Base-by-base conservation (phyloP, 2,888 invertebrate genomes). In the Dione vanillae region DNA sequence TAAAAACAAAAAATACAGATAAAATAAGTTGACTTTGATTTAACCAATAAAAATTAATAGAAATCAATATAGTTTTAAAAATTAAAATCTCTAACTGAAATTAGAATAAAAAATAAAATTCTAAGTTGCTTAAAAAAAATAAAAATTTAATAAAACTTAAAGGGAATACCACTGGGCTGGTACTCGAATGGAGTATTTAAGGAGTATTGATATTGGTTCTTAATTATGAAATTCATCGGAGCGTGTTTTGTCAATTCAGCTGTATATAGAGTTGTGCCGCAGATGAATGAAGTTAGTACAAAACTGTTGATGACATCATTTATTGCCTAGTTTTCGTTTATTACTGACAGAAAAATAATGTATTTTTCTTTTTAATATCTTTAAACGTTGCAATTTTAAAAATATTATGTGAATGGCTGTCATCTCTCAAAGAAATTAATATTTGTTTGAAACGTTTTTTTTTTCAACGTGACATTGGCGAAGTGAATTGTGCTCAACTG, bases 171-270 rank as follows among this genome's bases (percentile, higher is more conserved):
- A 61, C 20, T 43, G 45, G 59, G 16, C 16, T 35, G 45, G 27
- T 61, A 61, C 27, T 61, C 27, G 27, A 27, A 61, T 45, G 27
- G 27, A 45, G 45, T 61, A 61, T 61, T 61, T 61, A 27, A 61
- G 61, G 61, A 61, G 61, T 27, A n/a, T 61, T 61, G 45, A 45
- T 61, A 61, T 61, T 61, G 59, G 59, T 61, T 61, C 61, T 61
- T 61, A 45, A 61, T 61, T 61, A 61, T 45, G 61, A 61, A 61
- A 45, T 45, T 61, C 35, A 61, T 61, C 16, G 45, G 14, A 61
- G 10, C 61, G 61, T 45, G 45, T 45, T 43, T n/a, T n/a, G 61
- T 61, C 45, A 61, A 61, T 43, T 61, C 61, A 61, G 61, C 61
- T 45, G 61, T 61, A 27, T 45, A 9, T 61, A 45, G 43, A 61